Conservation (phyloP, 2,888 invertebrate genomes). For the Rapana venosa region DNA sequence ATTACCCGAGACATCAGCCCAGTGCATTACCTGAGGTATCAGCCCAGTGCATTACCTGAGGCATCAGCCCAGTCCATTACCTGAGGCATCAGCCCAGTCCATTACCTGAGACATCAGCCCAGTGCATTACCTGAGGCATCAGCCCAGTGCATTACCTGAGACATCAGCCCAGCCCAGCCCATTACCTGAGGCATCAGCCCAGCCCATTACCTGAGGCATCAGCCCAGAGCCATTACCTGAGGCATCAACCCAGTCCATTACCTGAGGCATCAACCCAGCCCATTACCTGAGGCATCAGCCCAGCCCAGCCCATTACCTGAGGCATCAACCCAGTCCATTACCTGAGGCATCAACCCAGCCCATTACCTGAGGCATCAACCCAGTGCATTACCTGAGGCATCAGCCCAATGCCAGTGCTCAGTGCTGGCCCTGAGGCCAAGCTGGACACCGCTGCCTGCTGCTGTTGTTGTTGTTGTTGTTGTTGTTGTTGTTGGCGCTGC, state of each 20-base stretch:
- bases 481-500: slow-evolving; percentile 54
- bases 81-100: not conserved
- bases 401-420: not conserved
- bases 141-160: not conserved
- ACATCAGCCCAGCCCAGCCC: not conserved
- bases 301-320: no score
- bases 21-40: not conserved
- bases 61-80: not conserved
- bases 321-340: not conserved
- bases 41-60: not conserved
- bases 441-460: not conserved
- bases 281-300: not conserved
- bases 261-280: not conserved
- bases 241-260: not conserved
- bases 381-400: not conserved
- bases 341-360: not conserved
- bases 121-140: not conserved
- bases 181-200: not conserved
- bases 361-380: not conserved
- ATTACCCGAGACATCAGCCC: not conserved
- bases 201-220: not conserved
- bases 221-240: not conserved
- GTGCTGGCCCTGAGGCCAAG: not conserved
- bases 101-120: not conserved
- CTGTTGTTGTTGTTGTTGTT: not conserved